Evolutionary conservation across 2,888 invertebrate genomes (phyloP), one percentile per base, ranked within the genome.

Genomic region (Mycalesis mineus): DNA sequence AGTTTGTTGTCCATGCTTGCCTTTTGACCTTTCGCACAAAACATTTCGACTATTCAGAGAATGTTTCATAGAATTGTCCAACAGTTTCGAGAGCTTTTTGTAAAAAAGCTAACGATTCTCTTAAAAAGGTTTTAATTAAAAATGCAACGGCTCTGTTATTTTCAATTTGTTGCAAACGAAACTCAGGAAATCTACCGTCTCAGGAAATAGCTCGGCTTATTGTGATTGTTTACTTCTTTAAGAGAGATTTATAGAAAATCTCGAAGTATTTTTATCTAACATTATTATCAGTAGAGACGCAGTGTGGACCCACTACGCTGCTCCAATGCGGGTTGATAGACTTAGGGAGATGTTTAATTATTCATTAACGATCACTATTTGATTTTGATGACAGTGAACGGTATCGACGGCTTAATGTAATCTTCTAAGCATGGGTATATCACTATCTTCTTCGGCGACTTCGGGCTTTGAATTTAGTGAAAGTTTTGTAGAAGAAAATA

Each of bases 1-100:
- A 51, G 13, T 51, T 31, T 44, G n/a, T n/a, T 33, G 31, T 44
- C 13, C 40, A 48, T 17, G 14, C 45, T 45, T 45, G 15, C 3
- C 50, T 17, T 50, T 51, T 40, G 39, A 52, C 44, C 49, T 57
- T 44, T 40, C 33, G 17, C 33, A 44, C 49, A 49, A 49, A 53
- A 55, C 44, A 36, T 29, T 49, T 51, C 40, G 40, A 44, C 49
- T 48, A 53, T 40, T 48, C 31, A 53, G 33, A 50, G 13, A 40
- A 53, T 29, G 28, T 31, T 51, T 13, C 29, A 17, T 4, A 9
- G 36, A 22, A 51, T 36, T 41, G 47, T 55, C 45, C 33, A 15
- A 33, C 41, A 41, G 28, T 44, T 14, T 44, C 39, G 28, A 39
- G 55, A 11, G 14, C 28, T 50, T 44, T 36, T 17, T 5, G n/a